phyloP scores from a whole-genome alignment of 2,888 invertebrate species.

The Perizoma affinitatum region DNA sequence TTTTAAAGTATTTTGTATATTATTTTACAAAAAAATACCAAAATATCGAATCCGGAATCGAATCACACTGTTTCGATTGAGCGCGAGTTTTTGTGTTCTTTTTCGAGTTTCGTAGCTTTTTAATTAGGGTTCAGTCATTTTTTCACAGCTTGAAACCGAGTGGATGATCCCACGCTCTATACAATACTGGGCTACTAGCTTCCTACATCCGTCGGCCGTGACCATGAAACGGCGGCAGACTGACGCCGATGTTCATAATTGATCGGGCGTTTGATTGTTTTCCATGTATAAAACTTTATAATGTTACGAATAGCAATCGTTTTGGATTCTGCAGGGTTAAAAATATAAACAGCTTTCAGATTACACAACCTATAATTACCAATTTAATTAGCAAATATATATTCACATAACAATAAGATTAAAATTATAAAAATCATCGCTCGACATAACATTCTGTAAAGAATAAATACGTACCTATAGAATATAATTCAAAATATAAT shows the following conservation, averaged over 20 bases:
- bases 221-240: conserved; percentile 52
- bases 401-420: too few relatives aligned
- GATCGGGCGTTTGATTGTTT: conserved; percentile 45
- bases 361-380: conserved; percentile 2
- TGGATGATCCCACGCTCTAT: conserved; percentile 42
- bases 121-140: not conserved
- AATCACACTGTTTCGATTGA: too few relatives aligned
- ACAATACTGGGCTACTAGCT: conserved; percentile 64
- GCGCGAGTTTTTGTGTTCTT: not conserved
- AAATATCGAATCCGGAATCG: too few relatives aligned
- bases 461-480: too few relatives aligned
- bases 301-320: conserved; percentile 39
- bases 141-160: conserved; percentile 37
- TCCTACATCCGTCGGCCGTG: conserved; percentile 61
- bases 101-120: conserved; percentile 3
- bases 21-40: too few relatives aligned
- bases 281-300: conserved; percentile 36
- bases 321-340: too few relatives aligned
- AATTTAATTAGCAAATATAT: too few relatives aligned
- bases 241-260: conserved; percentile 49
- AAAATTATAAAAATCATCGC: too few relatives aligned
- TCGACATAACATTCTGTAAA: too few relatives aligned
- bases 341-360: too few relatives aligned
- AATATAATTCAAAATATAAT: too few relatives aligned
- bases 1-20: too few relatives aligned